phyloP scores from a whole-genome alignment of 2,888 invertebrate species.

The Theodoxus fluviatilis region DNA sequence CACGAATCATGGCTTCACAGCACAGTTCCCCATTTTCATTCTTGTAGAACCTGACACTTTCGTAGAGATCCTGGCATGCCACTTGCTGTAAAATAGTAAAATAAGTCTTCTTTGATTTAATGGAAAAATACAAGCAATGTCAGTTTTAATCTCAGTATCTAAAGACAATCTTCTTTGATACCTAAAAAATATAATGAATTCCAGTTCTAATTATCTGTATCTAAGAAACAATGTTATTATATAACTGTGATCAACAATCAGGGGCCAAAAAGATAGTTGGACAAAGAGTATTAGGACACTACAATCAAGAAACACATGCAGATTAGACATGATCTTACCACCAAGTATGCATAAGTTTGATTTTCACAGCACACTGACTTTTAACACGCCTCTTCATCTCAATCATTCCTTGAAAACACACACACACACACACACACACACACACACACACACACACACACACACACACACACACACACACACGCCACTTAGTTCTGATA shows the following conservation, averaged over 20 bases:
- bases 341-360: too few species aligned
- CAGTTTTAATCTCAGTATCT: too few species aligned
- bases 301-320: background rate
- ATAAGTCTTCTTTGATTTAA: too few species aligned
- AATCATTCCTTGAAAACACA: too few species aligned
- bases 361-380: too few species aligned
- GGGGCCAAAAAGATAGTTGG: too few species aligned
- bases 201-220: slow-evolving; percentile 27
- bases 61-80: slow-evolving; percentile 85
- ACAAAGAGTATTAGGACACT: background rate
- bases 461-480: slow-evolving; percentile 13
- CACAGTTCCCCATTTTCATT: slow-evolving; percentile 89
- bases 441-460: background rate
- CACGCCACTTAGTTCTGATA: background rate
- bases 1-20: slow-evolving; percentile 93
- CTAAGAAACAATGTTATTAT: slow-evolving; percentile 16
- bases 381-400: too few species aligned
- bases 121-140: too few species aligned
- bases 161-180: slow-evolving; percentile 7
- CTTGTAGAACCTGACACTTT: slow-evolving; percentile 86
- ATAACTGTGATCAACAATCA: background rate
- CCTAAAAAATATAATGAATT: slow-evolving; percentile 22
- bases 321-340: too few species aligned
- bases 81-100: slow-evolving; percentile 57
- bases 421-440: background rate